Conservation (phyloP, 2,888 invertebrate genomes). For the Drosophila mettleri region DNA sequence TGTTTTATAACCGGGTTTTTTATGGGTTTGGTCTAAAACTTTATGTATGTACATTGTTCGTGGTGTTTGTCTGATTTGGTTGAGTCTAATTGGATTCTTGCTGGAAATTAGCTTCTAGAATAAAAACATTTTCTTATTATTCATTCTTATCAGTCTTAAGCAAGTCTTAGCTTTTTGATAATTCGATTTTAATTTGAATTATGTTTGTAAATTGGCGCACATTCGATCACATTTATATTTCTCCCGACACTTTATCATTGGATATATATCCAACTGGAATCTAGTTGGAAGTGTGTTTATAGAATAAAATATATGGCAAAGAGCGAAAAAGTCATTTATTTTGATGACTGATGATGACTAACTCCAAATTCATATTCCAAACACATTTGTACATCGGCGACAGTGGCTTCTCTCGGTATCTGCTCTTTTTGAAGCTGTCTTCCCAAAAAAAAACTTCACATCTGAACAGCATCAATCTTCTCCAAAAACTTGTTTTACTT, state of each 20-base stretch:
- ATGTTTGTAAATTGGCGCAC: background rate
- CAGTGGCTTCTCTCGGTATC: background rate
- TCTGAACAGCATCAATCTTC: background rate
- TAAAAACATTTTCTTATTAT: background rate
- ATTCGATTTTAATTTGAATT: background rate
- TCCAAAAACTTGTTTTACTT: background rate
- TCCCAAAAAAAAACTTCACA: background rate
- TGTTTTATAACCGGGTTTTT: slow-evolving; percentile 21
- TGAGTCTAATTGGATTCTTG: background rate
- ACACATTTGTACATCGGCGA: background rate
- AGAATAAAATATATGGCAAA: background rate
- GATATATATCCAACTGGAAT: background rate
- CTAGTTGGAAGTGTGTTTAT: background rate
- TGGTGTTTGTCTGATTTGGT: background rate
- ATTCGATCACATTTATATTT: background rate
- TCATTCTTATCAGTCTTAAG: too few relatives aligned
- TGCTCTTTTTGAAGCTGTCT: background rate
- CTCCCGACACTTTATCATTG: background rate
- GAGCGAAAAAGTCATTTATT: background rate
- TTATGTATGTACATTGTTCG: too few relatives aligned
- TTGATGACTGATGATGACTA: background rate
- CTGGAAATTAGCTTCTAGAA: background rate
- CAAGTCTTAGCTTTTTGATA: too few relatives aligned
- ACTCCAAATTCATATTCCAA: background rate
- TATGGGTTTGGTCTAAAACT: slow-evolving; percentile 9